These are phyloP conservation scores for Biston stratarius DNA, from an alignment of 2,888 invertebrate species.

Conservation along the genomic window DNA sequence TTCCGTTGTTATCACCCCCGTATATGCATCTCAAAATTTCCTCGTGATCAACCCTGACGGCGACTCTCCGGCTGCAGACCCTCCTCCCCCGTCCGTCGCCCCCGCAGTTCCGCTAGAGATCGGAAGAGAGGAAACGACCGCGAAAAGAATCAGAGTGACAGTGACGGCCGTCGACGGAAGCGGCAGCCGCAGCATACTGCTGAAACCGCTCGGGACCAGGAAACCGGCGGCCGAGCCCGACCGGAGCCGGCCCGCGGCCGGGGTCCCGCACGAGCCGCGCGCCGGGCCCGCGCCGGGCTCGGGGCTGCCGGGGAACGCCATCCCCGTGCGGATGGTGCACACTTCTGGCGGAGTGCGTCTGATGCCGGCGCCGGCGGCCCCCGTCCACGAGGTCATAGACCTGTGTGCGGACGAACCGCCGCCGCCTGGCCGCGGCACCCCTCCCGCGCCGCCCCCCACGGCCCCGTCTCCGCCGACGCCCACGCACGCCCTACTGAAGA, in stretches of 20 bases:
- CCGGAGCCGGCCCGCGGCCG: background rate
- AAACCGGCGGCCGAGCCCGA: background rate
- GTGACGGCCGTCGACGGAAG: background rate
- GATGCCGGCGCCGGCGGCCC: background rate
- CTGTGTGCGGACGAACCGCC: background rate
- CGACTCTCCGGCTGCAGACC: background rate
- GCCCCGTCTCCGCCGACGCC: background rate
- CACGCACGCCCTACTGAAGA: background rate
- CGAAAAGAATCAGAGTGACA: background rate
- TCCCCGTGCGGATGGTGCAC: background rate
- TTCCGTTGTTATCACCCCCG: background rate
- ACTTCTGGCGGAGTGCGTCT: background rate
- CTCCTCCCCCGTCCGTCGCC: background rate
- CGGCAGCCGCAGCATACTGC: background rate
- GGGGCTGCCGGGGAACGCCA: background rate
- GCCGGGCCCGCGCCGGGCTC: too few species aligned
- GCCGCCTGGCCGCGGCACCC: background rate
- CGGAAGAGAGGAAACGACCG: background rate
- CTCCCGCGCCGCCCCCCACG: background rate
- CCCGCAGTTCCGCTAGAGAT: background rate
- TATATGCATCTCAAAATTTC: background rate
- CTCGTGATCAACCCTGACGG: background rate
- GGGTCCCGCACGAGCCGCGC: background rate
- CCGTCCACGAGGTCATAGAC: background rate
- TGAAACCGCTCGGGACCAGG: background rate